Percentiles rank a stretch among this genome's conserved stretches.
Conservation (phyloP, 2,113 vertebrate species). For the Hyaena hyaena region DNA sequence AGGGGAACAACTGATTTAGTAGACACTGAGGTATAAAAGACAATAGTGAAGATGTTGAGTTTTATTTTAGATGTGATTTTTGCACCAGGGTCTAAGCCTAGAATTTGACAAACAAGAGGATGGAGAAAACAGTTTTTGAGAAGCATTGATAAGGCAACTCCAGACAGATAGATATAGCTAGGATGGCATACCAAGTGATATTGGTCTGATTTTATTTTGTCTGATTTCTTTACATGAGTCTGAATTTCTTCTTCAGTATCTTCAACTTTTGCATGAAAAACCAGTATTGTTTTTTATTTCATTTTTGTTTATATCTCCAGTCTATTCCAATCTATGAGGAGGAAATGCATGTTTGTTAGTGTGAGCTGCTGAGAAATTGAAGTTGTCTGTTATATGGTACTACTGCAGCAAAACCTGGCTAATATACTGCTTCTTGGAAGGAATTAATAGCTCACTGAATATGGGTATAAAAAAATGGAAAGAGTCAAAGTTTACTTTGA, state of each 20-base stretch:
- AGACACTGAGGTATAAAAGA: background rate
- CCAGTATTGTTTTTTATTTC: background rate
- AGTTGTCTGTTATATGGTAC: background rate
- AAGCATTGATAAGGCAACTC: background rate
- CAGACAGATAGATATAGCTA: background rate
- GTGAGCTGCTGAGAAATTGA: background rate
- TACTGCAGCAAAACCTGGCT: background rate
- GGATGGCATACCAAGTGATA: background rate
- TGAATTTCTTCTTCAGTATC: constrained; percentile 9
- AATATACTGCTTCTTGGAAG: background rate
- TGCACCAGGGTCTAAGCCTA: background rate
- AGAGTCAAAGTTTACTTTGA: background rate
- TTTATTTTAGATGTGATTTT: constrained; percentile 43
- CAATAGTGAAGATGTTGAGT: background rate
- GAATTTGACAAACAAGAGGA: background rate
- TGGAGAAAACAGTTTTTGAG: background rate
- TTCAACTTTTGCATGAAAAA: background rate
- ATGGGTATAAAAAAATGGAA: background rate
- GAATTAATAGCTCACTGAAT: background rate
- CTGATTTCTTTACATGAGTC: background rate
- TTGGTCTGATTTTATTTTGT: background rate
- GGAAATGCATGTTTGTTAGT: background rate
- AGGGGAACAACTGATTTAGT: background rate
- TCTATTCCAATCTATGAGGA: background rate
- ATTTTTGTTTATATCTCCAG: background rate